Evolutionary conservation across 92 coral and sea anemone species (phyloP).

Genomic region (Bergia puertoricense): DNA sequence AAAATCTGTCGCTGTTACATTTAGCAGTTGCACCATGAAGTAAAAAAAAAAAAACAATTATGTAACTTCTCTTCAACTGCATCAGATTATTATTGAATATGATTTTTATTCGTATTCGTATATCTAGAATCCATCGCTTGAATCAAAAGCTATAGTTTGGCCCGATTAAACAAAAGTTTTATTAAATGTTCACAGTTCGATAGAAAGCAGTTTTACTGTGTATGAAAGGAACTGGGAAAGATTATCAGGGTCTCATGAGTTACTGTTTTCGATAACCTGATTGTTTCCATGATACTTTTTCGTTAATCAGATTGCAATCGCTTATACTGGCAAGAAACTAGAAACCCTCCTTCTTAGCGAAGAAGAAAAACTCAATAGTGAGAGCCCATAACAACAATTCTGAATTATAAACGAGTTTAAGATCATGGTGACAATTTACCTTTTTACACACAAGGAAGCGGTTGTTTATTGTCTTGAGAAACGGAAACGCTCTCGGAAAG

Average conservation of each 20-base stretch:
- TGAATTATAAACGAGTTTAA: neutral
- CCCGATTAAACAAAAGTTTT: neutral
- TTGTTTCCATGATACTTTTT: neutral
- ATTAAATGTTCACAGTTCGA: neutral
- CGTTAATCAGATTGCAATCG: neutral
- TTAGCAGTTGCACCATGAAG: neutral
- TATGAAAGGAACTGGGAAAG: neutral
- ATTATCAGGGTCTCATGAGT: neutral
- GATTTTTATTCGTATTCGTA: neutral
- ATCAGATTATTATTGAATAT: too few species aligned
- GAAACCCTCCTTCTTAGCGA: neutral
- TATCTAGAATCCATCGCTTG: too few species aligned
- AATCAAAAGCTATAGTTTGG: too few species aligned
- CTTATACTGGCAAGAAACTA: neutral
- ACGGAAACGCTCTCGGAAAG: neutral
- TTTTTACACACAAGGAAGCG: neutral
- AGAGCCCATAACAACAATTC: neutral
- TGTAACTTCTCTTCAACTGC: neutral
- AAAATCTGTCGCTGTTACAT: too few species aligned
- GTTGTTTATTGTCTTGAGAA: neutral
- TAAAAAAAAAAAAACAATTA: neutral
- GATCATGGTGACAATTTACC: neutral
- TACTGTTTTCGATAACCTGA: neutral
- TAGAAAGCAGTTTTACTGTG: neutral
- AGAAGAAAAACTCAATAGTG: too few species aligned